These are phyloP conservation scores for Dipodomys stephensi DNA, from an alignment of 2,113 vertebrate genomes.

Conservation along the genomic window DNA sequence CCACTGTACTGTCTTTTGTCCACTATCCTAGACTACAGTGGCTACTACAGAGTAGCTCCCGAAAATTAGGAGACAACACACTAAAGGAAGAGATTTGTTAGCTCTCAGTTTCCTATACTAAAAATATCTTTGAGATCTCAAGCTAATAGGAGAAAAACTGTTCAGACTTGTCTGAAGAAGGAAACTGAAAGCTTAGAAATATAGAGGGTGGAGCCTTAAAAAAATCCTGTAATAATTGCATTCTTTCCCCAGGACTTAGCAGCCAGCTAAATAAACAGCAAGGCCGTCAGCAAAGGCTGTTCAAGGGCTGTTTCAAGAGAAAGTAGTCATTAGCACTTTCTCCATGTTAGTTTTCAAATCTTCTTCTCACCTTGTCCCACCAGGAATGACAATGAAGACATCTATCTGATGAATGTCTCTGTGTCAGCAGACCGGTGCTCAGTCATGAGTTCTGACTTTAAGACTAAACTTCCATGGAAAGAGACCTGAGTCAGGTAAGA, in stretches of 20 bases:
- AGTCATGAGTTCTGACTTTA: background rate
- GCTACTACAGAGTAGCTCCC: background rate
- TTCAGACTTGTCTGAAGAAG: background rate
- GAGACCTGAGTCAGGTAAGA: background rate
- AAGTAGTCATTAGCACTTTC: background rate
- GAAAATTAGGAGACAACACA: background rate
- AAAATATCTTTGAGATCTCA: slow-evolving; percentile 1
- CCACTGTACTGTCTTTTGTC: background rate
- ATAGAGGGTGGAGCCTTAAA: background rate
- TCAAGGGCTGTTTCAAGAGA: background rate
- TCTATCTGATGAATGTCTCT: background rate
- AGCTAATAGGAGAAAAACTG: background rate
- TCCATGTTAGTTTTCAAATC: background rate
- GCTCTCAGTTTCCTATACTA: background rate
- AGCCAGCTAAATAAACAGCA: too few species aligned
- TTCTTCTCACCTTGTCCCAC: background rate
- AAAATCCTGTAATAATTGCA: background rate
- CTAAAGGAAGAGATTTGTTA: background rate
- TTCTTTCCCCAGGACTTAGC: background rate
- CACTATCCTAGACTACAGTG: too few species aligned
- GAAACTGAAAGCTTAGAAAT: background rate
- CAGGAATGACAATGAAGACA: background rate
- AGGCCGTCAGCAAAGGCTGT: background rate
- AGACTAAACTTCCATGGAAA: background rate
- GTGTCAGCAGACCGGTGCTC: background rate